phyloP scores from a whole-genome alignment of 2,113 vertebrate species.

The Rhinolophus sinicus region DNA sequence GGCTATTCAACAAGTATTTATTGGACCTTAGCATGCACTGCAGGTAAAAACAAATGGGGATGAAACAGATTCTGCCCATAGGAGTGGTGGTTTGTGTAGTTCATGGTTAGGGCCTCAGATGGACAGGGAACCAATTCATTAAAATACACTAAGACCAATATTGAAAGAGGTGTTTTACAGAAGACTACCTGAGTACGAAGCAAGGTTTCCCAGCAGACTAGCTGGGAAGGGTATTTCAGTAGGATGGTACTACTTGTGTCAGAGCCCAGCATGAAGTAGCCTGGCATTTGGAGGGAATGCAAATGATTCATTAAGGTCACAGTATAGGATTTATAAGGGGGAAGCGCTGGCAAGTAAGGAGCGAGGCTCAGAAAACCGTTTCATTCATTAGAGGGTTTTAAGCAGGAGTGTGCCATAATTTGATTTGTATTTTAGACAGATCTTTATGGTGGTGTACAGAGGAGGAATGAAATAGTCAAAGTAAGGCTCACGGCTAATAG shows the following conservation, averaged over 20 bases:
- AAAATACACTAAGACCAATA: not conserved
- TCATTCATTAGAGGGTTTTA: not conserved
- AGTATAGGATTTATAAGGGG: not conserved
- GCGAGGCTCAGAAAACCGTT: not conserved
- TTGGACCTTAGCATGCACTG: not conserved
- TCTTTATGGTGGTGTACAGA: not conserved
- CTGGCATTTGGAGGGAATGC: not conserved
- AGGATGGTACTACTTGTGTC: not conserved
- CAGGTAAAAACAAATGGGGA: not conserved
- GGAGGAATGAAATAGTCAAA: not conserved
- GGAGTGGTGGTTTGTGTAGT: not conserved
- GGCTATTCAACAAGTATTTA: constrained; percentile 30
- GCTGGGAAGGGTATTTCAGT: not conserved
- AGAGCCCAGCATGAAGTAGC: not conserved
- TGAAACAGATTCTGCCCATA: not conserved
- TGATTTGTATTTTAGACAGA: not conserved
- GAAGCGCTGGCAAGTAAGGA: not conserved
- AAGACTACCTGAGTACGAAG: not conserved
- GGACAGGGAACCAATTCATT: not conserved
- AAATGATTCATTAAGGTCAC: not conserved
- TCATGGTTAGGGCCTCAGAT: not conserved
- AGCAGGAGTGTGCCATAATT: not conserved
- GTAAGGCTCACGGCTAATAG: not conserved
- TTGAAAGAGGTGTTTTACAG: not conserved
- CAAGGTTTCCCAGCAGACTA: not conserved